These are phyloP conservation scores for Laspeyria flexula DNA, from an alignment of 2,888 invertebrate species.

Conservation along the genomic window DNA sequence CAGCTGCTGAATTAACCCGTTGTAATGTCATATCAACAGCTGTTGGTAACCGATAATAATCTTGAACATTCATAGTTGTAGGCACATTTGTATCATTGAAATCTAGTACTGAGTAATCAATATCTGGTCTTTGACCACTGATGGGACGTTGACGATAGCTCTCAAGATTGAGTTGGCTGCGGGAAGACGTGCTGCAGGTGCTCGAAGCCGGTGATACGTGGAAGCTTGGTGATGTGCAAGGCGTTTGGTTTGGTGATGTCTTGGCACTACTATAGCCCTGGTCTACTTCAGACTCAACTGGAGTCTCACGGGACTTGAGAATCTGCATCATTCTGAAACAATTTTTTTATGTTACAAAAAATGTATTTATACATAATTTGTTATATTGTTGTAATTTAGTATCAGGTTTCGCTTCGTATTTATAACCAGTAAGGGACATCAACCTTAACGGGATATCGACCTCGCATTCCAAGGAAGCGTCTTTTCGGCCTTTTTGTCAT, in stretches of 20 bases:
- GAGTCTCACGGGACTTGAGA: constrained; percentile 66
- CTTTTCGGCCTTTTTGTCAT: constrained; percentile 68
- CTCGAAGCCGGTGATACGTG: constrained; percentile 65
- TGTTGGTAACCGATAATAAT: constrained; percentile 60
- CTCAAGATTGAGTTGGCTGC: constrained; percentile 49
- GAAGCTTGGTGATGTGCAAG: constrained; percentile 65
- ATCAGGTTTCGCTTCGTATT: constrained; percentile 74
- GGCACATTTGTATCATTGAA: constrained; percentile 52
- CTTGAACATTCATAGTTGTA: constrained; percentile 45
- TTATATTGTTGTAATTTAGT: background rate
- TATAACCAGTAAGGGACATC: constrained; percentile 77
- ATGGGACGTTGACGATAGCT: constrained; percentile 59
- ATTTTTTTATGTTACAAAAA: background rate
- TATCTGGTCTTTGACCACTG: constrained; percentile 39
- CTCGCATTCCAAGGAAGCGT: constrained; percentile 55
- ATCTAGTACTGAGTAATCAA: constrained; percentile 60
- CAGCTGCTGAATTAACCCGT: constrained; percentile 62
- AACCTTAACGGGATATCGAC: constrained; percentile 70
- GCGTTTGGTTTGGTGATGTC: constrained; percentile 72
- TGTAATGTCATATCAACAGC: constrained; percentile 64
- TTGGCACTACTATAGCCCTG: constrained; percentile 77
- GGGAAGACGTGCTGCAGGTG: constrained; percentile 60
- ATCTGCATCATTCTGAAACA: constrained; percentile 79
- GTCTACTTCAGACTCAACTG: constrained; percentile 64
- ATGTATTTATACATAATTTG: background rate